Evolutionary conservation across 2,797 vertebrate species (phyloP).

Genomic region (Cercopithecus hamlyni): DNA sequence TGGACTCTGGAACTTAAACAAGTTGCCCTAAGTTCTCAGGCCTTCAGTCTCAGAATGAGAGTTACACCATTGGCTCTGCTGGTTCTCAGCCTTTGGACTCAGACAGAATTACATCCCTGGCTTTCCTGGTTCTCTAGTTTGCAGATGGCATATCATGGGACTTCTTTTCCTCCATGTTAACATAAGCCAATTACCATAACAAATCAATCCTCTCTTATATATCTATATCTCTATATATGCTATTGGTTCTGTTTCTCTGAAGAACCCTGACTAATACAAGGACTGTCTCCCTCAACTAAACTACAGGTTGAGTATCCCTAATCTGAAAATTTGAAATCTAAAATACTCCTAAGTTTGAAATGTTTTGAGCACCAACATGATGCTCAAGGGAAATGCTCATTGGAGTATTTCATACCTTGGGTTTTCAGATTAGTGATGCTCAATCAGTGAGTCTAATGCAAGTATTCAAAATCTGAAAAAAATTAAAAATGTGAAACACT

Average conservation of each 20-base stretch:
- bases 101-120: not conserved
- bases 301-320: not conserved
- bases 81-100: not conserved
- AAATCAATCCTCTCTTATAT: not conserved
- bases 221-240: not conserved
- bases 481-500: not conserved
- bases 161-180: not conserved
- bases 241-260: not conserved
- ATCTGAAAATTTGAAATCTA: not conserved
- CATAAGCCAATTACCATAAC: not conserved
- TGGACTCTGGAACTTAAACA: not conserved
- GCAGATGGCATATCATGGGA: not conserved
- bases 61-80: not conserved
- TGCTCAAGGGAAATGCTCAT: not conserved
- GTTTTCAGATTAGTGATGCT: not conserved
- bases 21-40: not conserved
- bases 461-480: not conserved
- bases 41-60: not conserved
- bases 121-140: not conserved
- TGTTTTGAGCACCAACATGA: not conserved
- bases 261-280: not conserved
- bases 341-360: not conserved
- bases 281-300: not conserved
- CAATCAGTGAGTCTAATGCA: not conserved
- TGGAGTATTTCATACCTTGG: not conserved